Evolutionary conservation across 2,797 vertebrate species (phyloP), one percentile per base, ranked within the genome.

Genomic region (Potorous gilbertii): DNA sequence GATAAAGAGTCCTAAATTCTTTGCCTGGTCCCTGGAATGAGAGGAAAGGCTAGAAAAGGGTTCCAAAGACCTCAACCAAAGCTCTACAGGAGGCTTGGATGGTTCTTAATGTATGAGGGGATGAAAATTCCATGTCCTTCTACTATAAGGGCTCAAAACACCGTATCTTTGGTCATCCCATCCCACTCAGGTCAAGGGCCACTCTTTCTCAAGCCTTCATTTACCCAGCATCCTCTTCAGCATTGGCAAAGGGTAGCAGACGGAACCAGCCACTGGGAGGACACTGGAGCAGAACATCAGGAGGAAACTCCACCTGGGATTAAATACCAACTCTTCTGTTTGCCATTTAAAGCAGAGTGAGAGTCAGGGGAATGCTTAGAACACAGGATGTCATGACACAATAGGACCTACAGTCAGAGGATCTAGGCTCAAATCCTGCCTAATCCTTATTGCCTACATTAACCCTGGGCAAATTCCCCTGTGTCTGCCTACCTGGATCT

Each of bases 191-290:
- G 21, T 46, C 40, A 46, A 4, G 0, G 52, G 27, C 54, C 5
- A 62, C 59, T 90, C 94, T 93, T 55, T 1, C 18, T 0, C 1
- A 27, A 28, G 3, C 54, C 92, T 74, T 5, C 66, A 91, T 98
- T 99, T 98, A 99, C 99, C 99, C 97, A 27, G 98, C 98, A 74
- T 99, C 99, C 93, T 99, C 97, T 8, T 99, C 97, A 0, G 98
- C 93, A 97, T 99, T 99, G 98, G 99, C 98, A 97, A 99, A 98
- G 89, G 99, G 99, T 94, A 99, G 98, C 96, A 99, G 98, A 91
- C 99, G 99, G 98, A 99, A 99, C 99, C 99, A 99, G 97, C 99
- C 99, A 31, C 99, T 98, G 94, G 98, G 97, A 90, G 99, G 98
- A 40, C 98, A 98, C 24, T 98, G 98, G 96, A 98, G 98, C 97